Evolutionary conservation across 2,797 vertebrate species (phyloP), one percentile per base, ranked within the genome.

Genomic region (Podarcis siculus): DNA sequence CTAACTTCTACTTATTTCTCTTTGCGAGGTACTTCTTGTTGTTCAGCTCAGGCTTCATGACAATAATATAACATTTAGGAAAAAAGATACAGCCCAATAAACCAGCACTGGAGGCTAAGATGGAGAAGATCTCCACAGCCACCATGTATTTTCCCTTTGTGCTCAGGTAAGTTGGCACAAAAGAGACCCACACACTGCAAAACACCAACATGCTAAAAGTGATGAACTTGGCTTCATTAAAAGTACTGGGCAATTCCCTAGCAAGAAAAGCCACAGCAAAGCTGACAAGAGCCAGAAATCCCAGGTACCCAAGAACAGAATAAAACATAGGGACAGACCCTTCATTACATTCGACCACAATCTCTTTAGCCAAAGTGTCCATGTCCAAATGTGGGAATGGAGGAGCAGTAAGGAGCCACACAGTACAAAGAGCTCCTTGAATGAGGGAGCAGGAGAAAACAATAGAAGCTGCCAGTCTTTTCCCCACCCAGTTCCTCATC

Each of bases 261-360:
- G 55, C 79, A 69, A 37, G 19, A 86, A 87, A 88, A 88, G 86
- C 86, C 23, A 83, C 1, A 9, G 5, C 58, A 76, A 91, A 86
- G 30, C 79, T 87, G n/a, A 12, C 37, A 5, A 72, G 23, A 30
- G 83, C 79, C 83, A 90, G 58, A 39, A 21, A 86, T 3, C 72
- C 64, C n/a, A 86, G 42, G 67, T 73, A 42, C 21, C 81, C 89
- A 39, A 90, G 81, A 13, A 79, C 27, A n/a, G 84, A 49, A 17
- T 45, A 92, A 10, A 94, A 88, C n/a, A 79, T n/a, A 0, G n/a
- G 3, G 0, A 81, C 85, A 12, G 91, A 94, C 4, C 94, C 81
- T 37, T 94, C 93, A 49, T 91, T 83, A 66, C 93, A 91, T 55
- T 87, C 39, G 42, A 90, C 30, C 83, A 91, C 72, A 35, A 91